A percentile compares a stretch with the other conserved stretches of the same genome.
These are phyloP conservation scores for Arbacia lixula DNA, from an alignment of 53 echinoderm and acorn worm genomes.

Conservation along the genomic window DNA sequence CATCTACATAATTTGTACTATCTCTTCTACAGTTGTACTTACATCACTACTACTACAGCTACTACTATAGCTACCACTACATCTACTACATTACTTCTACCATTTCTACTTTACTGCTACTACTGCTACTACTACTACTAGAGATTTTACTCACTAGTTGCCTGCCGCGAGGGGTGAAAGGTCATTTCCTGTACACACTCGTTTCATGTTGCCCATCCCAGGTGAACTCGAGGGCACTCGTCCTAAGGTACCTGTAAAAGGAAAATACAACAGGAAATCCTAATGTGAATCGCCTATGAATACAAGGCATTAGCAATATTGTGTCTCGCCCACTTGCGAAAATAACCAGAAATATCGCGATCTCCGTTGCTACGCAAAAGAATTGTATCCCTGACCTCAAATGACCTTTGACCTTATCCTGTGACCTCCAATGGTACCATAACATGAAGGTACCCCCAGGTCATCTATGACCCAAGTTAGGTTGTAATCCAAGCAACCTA, in stretches of 20 bases:
- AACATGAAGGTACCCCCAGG: too few species aligned
- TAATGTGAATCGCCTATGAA: too few species aligned
- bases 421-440: too few species aligned
- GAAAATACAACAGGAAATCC: neutral
- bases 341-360: too few species aligned
- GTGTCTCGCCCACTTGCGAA: too few species aligned
- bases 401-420: too few species aligned
- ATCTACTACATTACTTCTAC: neutral
- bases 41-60: neutral
- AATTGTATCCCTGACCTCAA: too few species aligned
- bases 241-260: constrained; percentile 51
- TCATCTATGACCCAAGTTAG: too few species aligned
- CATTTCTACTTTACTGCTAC: neutral
- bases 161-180: constrained; percentile 73
- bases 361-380: too few species aligned
- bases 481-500: too few species aligned
- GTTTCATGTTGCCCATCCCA: constrained; percentile 69
- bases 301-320: too few species aligned
- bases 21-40: neutral
- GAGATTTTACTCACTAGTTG: neutral
- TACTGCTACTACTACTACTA: neutral
- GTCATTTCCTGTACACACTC: constrained; percentile 86
- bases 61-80: neutral
- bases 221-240: constrained; percentile 83
- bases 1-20: too few species aligned